A percentile compares a stretch with the other conserved stretches of the same genome.
Conservation (phyloP, 2,113 vertebrate genomes). For the Mugil cephalus region DNA sequence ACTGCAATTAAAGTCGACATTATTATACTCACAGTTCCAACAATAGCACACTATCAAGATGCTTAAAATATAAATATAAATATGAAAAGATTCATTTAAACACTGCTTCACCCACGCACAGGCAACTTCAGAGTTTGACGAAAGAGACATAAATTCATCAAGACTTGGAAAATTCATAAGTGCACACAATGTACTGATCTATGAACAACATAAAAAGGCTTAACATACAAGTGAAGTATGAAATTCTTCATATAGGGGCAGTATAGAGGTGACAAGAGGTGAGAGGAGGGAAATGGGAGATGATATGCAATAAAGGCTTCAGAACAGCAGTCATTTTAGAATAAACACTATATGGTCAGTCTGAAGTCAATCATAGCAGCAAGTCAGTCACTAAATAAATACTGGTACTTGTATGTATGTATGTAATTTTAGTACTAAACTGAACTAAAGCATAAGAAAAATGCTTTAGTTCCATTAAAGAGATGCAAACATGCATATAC, state of each 20-base stretch:
- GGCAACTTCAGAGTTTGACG: neutral
- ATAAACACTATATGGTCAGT: neutral
- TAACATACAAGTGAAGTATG: neutral
- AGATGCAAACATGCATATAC: conserved; percentile 5
- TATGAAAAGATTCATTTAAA: neutral
- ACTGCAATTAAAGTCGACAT: neutral
- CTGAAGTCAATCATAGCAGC: neutral
- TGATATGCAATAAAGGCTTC: neutral
- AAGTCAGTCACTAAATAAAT: conserved; percentile 3
- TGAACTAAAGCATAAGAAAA: neutral
- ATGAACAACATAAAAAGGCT: neutral
- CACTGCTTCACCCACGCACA: neutral
- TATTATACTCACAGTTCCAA: neutral
- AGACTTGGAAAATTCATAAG: too few relatives aligned
- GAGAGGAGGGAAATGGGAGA: neutral
- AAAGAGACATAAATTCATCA: neutral
- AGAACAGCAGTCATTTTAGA: neutral
- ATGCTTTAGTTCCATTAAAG: neutral
- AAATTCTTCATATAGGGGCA: neutral
- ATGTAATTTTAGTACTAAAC: conserved; percentile 1
- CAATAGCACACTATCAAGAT: conserved; percentile 11
- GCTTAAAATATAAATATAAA: conserved; percentile 26
- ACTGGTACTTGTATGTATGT: too few relatives aligned
- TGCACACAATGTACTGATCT: neutral
- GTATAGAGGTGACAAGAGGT: neutral